Evolutionary conservation across 1,140 invertebrate genomes (phyloP).

Genomic region (Pantala flavescens): DNA sequence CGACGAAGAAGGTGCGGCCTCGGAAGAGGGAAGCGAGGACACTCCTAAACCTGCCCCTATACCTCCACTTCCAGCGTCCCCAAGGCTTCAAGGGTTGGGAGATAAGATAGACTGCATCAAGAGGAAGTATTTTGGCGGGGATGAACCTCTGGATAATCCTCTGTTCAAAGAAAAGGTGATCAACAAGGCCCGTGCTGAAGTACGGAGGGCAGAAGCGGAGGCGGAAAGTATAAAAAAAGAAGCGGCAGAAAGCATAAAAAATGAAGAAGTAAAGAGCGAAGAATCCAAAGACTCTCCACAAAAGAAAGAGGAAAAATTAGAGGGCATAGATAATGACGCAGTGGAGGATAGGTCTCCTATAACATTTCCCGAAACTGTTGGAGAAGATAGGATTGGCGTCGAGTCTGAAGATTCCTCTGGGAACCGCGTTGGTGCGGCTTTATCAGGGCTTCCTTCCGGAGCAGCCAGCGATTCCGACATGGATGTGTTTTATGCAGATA

Average conservation of each 20-base stretch:
- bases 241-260: not conserved
- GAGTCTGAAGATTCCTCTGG: not conserved
- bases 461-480: not conserved
- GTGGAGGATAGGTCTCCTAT: not conserved
- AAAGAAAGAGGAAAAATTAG: not conserved
- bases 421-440: not conserved
- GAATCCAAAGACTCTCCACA: not conserved
- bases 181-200: not conserved
- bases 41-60: not conserved
- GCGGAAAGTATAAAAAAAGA: not conserved
- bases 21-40: slow-evolving; percentile 19
- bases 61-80: slow-evolving; percentile 16
- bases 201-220: not conserved
- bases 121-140: slow-evolving; percentile 58
- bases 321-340: not conserved
- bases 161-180: slow-evolving; percentile 49
- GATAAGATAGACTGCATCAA: slow-evolving; percentile 61
- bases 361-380: not conserved
- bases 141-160: slow-evolving; percentile 61
- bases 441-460: not conserved
- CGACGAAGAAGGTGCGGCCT: slow-evolving; percentile 32
- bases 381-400: not conserved
- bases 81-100: slow-evolving; percentile 44
- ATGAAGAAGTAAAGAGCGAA: not conserved
- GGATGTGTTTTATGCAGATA: not conserved